These are phyloP conservation scores for Hofmannophila pseudospretella DNA, from an alignment of 2,888 invertebrate species.

Conservation along the genomic window DNA sequence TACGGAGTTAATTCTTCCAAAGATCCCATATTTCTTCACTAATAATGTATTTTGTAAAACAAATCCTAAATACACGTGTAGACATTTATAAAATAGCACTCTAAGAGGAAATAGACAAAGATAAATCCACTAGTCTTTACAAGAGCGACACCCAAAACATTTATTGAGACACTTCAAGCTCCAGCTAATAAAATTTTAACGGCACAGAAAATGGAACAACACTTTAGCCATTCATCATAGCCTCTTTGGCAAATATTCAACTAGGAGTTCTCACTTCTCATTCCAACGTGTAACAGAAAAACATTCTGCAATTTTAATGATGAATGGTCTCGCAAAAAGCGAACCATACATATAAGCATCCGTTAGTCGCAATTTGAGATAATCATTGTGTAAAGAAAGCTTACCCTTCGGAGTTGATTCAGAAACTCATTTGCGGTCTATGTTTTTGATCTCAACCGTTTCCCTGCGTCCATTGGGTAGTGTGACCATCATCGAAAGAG, in stretches of 20 bases:
- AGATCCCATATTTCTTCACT: no score
- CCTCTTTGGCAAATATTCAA: slow-evolving; percentile 7
- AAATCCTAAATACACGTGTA: no score
- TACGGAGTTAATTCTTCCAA: no score
- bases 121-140: neutral
- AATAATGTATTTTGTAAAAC: no score
- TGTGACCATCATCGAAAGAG: slow-evolving; percentile 20
- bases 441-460: slow-evolving; percentile 54
- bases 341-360: slow-evolving; percentile 24
- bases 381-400: slow-evolving; percentile 64
- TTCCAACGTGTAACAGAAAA: slow-evolving; percentile 12
- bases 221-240: slow-evolving; percentile 2
- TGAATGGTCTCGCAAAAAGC: slow-evolving; percentile 41
- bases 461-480: slow-evolving; percentile 32
- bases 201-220: slow-evolving; percentile 3
- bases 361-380: slow-evolving; percentile 64
- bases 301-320: slow-evolving; percentile 33
- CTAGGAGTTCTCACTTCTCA: neutral
- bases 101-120: no score
- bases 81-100: no score
- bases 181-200: slow-evolving; percentile 3
- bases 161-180: neutral
- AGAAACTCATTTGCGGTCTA: slow-evolving; percentile 65
- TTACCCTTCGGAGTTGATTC: slow-evolving; percentile 48
- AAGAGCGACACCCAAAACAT: neutral